Evolutionary conservation across 2,113 vertebrate genomes (phyloP).

Genomic region (Chloroceryle aenea): DNA sequence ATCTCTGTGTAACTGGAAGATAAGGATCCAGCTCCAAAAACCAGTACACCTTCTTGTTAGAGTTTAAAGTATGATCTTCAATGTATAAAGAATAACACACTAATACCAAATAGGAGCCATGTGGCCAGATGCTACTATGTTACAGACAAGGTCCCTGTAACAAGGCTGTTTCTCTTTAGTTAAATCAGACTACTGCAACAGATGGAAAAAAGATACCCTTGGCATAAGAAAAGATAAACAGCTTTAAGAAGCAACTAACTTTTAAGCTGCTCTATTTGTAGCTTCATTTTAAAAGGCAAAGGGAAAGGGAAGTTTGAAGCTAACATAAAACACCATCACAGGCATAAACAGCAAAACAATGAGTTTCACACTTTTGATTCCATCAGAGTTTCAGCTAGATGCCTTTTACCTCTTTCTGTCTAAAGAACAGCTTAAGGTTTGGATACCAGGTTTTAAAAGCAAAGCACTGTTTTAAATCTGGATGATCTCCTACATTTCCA

Average conservation of each 20-base stretch:
- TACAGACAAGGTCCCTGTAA: background rate
- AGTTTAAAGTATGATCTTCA: background rate
- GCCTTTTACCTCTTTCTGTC: constrained; percentile 14
- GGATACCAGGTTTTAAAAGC: constrained; percentile 34
- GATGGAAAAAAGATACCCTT: background rate
- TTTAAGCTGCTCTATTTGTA: constrained; percentile 20
- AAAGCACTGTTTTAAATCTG: constrained; percentile 42
- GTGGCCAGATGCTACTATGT: background rate
- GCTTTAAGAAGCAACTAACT: background rate
- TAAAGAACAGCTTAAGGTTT: constrained; percentile 43
- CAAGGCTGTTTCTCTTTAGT: background rate
- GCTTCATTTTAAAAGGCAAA: background rate
- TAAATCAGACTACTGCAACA: background rate
- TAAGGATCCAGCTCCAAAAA: background rate
- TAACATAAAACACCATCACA: background rate
- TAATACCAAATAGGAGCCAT: background rate
- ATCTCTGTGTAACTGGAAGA: background rate
- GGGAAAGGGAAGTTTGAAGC: background rate
- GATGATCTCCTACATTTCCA: constrained; percentile 22
- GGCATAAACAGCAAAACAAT: background rate
- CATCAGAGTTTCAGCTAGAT: background rate
- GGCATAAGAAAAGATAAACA: background rate
- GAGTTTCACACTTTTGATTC: background rate
- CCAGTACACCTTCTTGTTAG: background rate
- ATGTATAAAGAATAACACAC: background rate